Conservation (phyloP, 1,140 invertebrate species). For the Trinorchestia longiramus region DNA sequence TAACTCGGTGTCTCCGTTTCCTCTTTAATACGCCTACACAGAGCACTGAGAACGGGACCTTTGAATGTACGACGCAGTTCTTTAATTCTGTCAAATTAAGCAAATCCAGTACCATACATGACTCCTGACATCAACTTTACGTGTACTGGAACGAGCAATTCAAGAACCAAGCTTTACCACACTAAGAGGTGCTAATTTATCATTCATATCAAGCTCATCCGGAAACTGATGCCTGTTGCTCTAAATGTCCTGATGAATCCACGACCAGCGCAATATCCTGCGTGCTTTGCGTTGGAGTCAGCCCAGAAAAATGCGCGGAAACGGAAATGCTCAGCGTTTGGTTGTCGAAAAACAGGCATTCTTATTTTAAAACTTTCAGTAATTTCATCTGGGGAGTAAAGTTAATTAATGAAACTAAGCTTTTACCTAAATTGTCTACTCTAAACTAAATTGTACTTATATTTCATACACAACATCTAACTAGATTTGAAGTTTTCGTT, state of each 20-base stretch:
- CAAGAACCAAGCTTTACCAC: too few relatives aligned
- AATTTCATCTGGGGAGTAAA: neutral
- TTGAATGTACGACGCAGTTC: too few relatives aligned
- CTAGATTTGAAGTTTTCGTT: neutral
- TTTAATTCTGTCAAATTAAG: too few relatives aligned
- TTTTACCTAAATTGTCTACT: neutral
- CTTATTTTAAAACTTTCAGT: neutral
- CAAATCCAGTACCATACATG: too few relatives aligned
- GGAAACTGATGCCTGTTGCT: neutral
- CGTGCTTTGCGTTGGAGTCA: too few relatives aligned
- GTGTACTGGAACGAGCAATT: too few relatives aligned
- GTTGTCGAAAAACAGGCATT: neutral
- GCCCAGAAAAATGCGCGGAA: neutral
- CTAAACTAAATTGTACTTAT: neutral
- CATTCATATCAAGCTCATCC: neutral
- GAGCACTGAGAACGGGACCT: too few relatives aligned
- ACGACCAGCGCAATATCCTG: neutral
- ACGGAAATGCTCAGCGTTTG: neutral
- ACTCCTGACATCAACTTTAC: too few relatives aligned
- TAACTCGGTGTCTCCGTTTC: too few relatives aligned
- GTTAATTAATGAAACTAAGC: neutral
- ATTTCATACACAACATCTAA: neutral
- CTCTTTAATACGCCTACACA: too few relatives aligned
- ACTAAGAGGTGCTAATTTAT: too few relatives aligned
- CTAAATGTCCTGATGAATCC: neutral